Base-by-base conservation (phyloP, 2,113 vertebrate genomes). In the Oophaga pumilio region DNA sequence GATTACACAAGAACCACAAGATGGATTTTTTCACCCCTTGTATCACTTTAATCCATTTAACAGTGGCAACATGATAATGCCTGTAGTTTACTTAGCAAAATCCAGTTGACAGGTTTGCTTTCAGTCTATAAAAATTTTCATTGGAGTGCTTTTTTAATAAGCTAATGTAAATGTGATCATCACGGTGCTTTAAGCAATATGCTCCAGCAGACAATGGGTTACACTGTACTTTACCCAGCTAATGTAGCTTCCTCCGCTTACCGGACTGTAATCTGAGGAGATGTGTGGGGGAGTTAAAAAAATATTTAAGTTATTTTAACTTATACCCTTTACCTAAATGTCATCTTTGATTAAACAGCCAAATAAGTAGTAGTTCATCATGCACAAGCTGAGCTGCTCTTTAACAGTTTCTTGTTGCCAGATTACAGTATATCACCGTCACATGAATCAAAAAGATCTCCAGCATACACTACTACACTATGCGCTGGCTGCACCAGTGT, bases 301-400 rank as follows among this genome's bases (percentile, higher is more conserved):
- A 88, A 88, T 88, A 88, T 88, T 87, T 88, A 82, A 83, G 86
- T 88, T 88, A 88, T 88, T 82, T 88, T 88, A 88, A 88, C 86
- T 82, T 88, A 82, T 88, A 88, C 79, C 68, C 86, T 88, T 88
- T 82, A 88, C 86, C 79, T 88, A 88, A 88, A 88, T 88, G 86
- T 88, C 86, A 88, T 80, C 79, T 88, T 88, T 88, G 86, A 88
- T 88, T 83, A 88, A 52, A 26, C 68, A 52, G 69, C 79, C 66
- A 83, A 88, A 82, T 83, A 88, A 83, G 43, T 83, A 53, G 76
- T 83, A 88, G 79, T 62, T 82, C 69, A 57, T 74, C 56, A 50
- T 62, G 78, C 68, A 82, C 78, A 66, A 56, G 77, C 60, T n/a
- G 20, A 20, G 59, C 14, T 15, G 81, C 81, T 56, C 18, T 56